phyloP scores from a whole-genome alignment of 2,113 vertebrate genomes.

The Chaetorhynchus papuensis region DNA sequence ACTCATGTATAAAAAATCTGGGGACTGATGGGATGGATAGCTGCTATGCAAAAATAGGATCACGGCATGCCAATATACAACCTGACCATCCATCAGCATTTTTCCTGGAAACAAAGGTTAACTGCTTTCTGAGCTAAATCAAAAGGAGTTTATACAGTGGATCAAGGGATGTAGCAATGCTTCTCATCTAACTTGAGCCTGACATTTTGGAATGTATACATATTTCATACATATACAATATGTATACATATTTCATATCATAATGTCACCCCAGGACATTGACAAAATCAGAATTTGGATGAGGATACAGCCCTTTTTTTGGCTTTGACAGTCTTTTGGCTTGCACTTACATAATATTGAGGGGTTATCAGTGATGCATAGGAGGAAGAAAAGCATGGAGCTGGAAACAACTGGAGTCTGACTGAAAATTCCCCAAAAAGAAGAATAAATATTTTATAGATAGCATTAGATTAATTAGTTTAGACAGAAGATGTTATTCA shows the following conservation, averaged over 20 bases:
- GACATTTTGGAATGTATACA: neutral
- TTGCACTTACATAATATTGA: neutral
- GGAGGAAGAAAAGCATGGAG: neutral
- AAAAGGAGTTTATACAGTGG: neutral
- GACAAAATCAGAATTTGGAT: neutral
- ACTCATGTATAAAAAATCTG: neutral
- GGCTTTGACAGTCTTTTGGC: neutral
- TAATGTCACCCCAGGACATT: too few relatives aligned
- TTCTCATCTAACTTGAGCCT: neutral
- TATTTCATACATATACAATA: too few relatives aligned
- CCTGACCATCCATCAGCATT: neutral
- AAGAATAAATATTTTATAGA: constrained; percentile 10
- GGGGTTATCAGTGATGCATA: neutral
- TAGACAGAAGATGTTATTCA: constrained; percentile 5
- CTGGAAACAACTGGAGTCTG: neutral
- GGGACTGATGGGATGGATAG: neutral
- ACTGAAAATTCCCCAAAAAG: constrained; percentile 8
- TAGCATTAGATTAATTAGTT: neutral
- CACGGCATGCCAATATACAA: neutral
- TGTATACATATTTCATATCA: too few relatives aligned
- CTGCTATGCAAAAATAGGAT: neutral
- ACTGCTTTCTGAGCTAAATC: neutral
- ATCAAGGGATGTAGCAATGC: neutral
- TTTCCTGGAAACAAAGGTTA: neutral
- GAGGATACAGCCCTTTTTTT: neutral